Evolutionary conservation across 2,797 vertebrate genomes (phyloP), one percentile per base, ranked within the genome.

Genomic region (Neopelma chrysocephalum): DNA sequence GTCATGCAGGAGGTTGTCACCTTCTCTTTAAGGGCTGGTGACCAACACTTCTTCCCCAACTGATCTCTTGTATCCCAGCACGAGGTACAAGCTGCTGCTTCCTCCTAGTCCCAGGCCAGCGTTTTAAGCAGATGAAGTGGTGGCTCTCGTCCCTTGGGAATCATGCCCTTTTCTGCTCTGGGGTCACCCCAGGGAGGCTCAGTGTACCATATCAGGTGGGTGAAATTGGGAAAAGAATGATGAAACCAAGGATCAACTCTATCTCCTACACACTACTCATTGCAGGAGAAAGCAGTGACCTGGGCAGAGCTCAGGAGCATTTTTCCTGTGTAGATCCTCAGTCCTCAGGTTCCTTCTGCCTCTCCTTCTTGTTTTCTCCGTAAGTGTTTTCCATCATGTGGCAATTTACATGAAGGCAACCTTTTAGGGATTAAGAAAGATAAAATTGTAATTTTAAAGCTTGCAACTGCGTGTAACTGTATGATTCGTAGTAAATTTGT

Each of bases 11-110:
- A 86, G 53, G 54, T 15, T 32, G 32, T 66, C 64, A 38, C 25
- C 72, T 78, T 25, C 26, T 66, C 50, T 36, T 17, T 48, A 36
- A 62, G 15, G 51, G 34, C 34, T 23, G 3, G 14, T 76, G 72
- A 45, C 36, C 1, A 1, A 9, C 1, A 0, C 11, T 71, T 0
- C 0, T 53, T 66, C 53, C 1, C 0, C 45, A 43, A 0, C 51
- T 82, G 48, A 47, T 47, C 60, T 50, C 2, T 0, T 17, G 12
- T 68, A 26, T 51, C 62, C 50, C 54, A 58, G 34, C 50, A 42
- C 0, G 1, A 71, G 62, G 29, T n/a, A 19, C 26, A 36, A 38
- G 20, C 48, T 83, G 20, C 34, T 83, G 38, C 53, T 71, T 86
- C 38, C 4, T 79, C 31, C 47, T 70, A 6, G 45, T 91, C 61